Base-by-base conservation (phyloP, 2,888 invertebrate species). In the Epicampocera succincta region DNA sequence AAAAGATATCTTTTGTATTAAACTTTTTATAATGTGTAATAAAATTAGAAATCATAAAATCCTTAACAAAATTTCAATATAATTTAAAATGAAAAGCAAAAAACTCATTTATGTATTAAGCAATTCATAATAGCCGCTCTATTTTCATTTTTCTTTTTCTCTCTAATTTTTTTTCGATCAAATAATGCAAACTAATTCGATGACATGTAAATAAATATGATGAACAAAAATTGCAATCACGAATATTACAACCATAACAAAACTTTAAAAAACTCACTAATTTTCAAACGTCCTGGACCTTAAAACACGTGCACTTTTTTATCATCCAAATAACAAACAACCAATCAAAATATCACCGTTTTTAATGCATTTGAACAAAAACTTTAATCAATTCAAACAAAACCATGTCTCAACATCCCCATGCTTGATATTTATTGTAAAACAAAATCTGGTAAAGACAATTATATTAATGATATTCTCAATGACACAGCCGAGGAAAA, bases 381-480 rank as follows among this genome's bases (percentile, higher is more conserved):
- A 46, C 11, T 52, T 15, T 38, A 17, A 15, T 42, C 11, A 38
- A 58, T 58, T 58, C 8, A 60, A 60, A 60, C 40, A 15, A 44
- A 44, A 21, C 56, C 33, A 58, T 52, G 19, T 9, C 52, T 6
- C 13, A 48, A 74, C 56, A 69, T 15, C 42, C 40, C 15, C 42
- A 65, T 56, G 48, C 63, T 42, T 54, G 11, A 74, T 58, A 52
- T 25, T 58, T 25, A 61, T 52, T 33, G 11, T 2, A 42, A 50
- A n/a, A 80, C 46, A 15, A 54, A 46, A 17, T 56, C 25, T 60
- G 50, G 38, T 58, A 78, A 83, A 80, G 92, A 86, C 96, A 96
- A 96, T 92, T 96, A 96, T 92, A 95, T 96, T 91, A 95, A 95
- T 89, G 96, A 96, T 91, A 95, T 96, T 84, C 93, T 96, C 82